Evolutionary conservation across 2,113 vertebrate genomes (phyloP), one percentile per base, ranked within the genome.

Genomic region (Oryctolagus cuniculus): DNA sequence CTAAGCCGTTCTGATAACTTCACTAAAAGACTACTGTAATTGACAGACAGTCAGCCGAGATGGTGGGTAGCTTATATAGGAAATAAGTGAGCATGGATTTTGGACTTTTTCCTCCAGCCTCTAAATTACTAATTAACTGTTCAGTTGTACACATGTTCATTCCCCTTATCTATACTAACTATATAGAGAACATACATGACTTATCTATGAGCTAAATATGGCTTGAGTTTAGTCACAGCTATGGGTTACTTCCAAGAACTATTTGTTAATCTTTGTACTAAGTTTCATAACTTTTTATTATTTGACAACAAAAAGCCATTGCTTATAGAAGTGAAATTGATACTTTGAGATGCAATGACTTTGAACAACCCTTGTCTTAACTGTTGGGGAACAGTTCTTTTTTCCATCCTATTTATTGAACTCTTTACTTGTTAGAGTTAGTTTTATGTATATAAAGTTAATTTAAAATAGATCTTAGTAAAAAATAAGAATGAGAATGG

Each of bases 91-190:
- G 36, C 22, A 3, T 93, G 96, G 96, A 97, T 96, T 98, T 98
- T 98, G 93, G 97, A 97, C 96, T 90, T 89, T 79, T 34, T 95
- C 51, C 63, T 97, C 91, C 55, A 89, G 81, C 74, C 49, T 75
- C 16, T 92, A 93, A 96, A 96, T 98, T 97, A 97, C 74, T 98
- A 93, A 94, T 97, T 98, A 98, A 97, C 94, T 93, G 95, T 15
- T 44, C 69, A 3, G 64, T 78, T 49, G 61, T 78, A 49, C 2
- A 75, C 11, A 83, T 84, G 24, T 66, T 88, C 7, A 15, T 92
- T 96, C 31, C 49, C 34, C 11, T 79, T 81, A 90, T 49, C 36
- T 67, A 38, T 0, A 88, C n/a, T 74, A 82, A 16, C 72, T 64
- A 27, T 75, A 73, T 69, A 79, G 9, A 92, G 44, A 78, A 87